Evolutionary conservation across 2,113 vertebrate species (phyloP).

Genomic region (Hydrolagus affinis): DNA sequence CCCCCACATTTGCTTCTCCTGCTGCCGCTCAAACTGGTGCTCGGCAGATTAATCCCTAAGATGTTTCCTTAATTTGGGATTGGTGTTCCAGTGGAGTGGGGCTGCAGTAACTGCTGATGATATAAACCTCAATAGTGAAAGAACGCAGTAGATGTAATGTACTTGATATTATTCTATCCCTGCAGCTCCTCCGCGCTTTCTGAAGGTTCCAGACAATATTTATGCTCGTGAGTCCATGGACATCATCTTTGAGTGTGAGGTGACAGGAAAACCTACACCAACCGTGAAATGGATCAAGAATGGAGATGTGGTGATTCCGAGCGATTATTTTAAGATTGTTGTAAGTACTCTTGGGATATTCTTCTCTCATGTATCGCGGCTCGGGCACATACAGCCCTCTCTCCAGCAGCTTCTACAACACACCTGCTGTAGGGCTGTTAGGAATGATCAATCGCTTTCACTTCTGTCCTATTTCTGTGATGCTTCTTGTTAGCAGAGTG

Average conservation of each 20-base stretch:
- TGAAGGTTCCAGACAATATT: conserved; percentile 70
- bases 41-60: no score
- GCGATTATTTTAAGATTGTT: conserved; percentile 95
- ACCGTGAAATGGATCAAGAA: conserved; percentile 97
- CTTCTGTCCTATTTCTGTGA: no score
- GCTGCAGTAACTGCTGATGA: not conserved
- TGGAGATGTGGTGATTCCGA: conserved; percentile 90
- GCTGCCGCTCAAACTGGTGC: no score
- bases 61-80: not conserved
- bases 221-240: conserved; percentile 94
- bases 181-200: conserved; percentile 74
- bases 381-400: no score
- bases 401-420: no score
- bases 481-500: no score
- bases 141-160: not conserved
- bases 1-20: no score
- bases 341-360: conserved; percentile 54
- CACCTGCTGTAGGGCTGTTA: no score
- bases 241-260: conserved; percentile 88
- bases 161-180: conserved; percentile 25
- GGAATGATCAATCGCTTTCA: no score
- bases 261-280: conserved; percentile 76
- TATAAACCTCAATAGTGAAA: no score
- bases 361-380: no score
- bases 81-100: not conserved